phyloP scores from a whole-genome alignment of 2,113 vertebrate genomes.

The Lethenteron reissneri region DNA sequence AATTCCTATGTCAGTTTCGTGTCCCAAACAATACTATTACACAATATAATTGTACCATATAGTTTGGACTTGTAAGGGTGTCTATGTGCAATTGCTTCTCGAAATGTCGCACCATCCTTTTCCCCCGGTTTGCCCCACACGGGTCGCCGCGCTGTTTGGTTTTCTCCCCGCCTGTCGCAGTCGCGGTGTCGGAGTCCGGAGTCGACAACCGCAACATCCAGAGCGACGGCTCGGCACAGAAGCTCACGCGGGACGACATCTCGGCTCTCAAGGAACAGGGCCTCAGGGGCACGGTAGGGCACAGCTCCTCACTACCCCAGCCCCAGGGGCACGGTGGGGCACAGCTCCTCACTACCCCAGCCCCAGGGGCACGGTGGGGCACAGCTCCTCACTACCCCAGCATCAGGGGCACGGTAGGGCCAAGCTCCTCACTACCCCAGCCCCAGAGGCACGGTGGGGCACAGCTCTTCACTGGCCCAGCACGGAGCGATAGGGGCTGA shows the following conservation, averaged over 20 bases:
- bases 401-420: conserved; percentile 68
- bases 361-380: no score
- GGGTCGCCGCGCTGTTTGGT: background rate
- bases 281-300: conserved; percentile 70
- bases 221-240: conserved; percentile 90
- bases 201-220: conserved; percentile 87
- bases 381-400: conserved; percentile 25
- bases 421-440: no score
- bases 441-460: no score
- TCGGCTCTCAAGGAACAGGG: conserved; percentile 87
- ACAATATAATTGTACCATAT: no score
- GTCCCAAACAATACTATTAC: no score
- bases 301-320: conserved; percentile 11
- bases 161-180: background rate
- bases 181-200: conserved; percentile 23
- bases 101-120: no score
- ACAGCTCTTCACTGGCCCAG: no score
- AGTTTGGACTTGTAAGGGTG: no score
- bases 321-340: conserved; percentile 69
- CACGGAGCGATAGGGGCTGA: no score
- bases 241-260: conserved; percentile 87
- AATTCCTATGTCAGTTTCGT: no score
- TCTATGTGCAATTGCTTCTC: no score
- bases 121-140: no score
- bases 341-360: conserved; percentile 13